Percentiles rank a stretch among this genome's conserved stretches.
Evolutionary conservation across 2,888 invertebrate species (phyloP).

Genomic region (Stenichneumon culpator): DNA sequence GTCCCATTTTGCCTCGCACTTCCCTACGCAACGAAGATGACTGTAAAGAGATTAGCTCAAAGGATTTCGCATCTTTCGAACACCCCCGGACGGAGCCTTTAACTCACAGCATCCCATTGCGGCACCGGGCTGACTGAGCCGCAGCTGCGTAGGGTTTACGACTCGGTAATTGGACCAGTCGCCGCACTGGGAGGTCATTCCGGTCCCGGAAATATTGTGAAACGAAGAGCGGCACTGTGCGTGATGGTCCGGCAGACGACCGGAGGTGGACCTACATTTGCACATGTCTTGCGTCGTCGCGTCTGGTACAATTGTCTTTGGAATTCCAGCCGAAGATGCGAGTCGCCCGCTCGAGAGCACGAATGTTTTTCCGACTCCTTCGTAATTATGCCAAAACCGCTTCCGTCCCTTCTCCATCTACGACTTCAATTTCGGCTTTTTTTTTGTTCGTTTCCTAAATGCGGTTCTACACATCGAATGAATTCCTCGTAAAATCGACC

Average conservation of each 20-base stretch:
- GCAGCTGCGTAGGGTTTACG: constrained; percentile 67
- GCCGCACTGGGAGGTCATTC: constrained; percentile 54
- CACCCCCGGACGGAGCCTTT: constrained; percentile 36
- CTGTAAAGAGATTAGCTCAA: not conserved
- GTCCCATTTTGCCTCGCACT: too few species aligned
- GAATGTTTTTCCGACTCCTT: constrained; percentile 19
- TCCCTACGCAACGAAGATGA: not conserved
- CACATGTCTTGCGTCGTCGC: constrained; percentile 66
- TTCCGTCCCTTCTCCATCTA: not conserved
- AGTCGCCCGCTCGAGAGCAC: constrained; percentile 6
- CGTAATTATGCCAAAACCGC: not conserved
- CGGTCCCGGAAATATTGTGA: constrained; percentile 71
- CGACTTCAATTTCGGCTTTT: not conserved
- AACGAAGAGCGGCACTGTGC: constrained; percentile 58
- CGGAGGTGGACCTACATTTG: constrained; percentile 77
- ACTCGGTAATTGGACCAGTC: constrained; percentile 64
- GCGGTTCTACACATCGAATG: not conserved
- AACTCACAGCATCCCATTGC: constrained; percentile 51
- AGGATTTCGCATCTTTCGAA: constrained; percentile 59
- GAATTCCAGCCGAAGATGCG: constrained; percentile 41
- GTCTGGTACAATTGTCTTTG: constrained; percentile 61
- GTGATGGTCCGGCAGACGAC: constrained; percentile 66
- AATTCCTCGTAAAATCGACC: too few species aligned
- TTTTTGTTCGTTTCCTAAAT: not conserved
- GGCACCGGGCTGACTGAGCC: constrained; percentile 62